Conservation (phyloP, 2,113 vertebrate species). For the Mola mola region DNA sequence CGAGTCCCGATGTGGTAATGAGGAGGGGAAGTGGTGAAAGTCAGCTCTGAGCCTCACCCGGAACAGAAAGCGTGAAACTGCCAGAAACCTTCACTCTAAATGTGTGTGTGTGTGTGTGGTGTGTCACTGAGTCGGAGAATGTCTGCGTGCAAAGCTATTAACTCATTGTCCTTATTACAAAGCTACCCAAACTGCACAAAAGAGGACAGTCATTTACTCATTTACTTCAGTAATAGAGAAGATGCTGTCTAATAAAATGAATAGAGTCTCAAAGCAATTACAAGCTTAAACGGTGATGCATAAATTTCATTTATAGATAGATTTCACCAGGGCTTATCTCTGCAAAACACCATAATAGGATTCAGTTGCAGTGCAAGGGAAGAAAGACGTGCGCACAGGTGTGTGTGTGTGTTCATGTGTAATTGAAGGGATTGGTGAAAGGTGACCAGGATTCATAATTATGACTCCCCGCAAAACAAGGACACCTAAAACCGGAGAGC, state of each 20-base stretch:
- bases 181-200: slow-evolving; percentile 38
- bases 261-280: slow-evolving; percentile 62
- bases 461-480: slow-evolving; percentile 33
- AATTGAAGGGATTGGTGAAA: slow-evolving; percentile 49
- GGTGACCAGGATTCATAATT: slow-evolving; percentile 51
- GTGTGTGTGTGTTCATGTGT: slow-evolving; percentile 13
- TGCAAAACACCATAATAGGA: slow-evolving; percentile 63
- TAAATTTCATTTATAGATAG: no score
- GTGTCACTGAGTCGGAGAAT: not conserved
- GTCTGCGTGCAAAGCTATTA: slow-evolving; percentile 13
- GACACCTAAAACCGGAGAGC: slow-evolving; percentile 37
- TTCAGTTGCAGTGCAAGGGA: slow-evolving; percentile 43
- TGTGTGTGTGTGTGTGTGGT: slow-evolving; percentile 5
- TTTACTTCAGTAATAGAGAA: slow-evolving; percentile 14
- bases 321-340: slow-evolving; percentile 67
- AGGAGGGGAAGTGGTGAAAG: slow-evolving; percentile 71
- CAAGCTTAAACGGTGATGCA: slow-evolving; percentile 65
- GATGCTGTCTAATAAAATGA: slow-evolving; percentile 51
- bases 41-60: slow-evolving; percentile 66
- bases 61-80: slow-evolving; percentile 60
- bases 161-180: slow-evolving; percentile 41
- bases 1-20: slow-evolving; percentile 66
- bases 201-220: no score
- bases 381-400: slow-evolving; percentile 14
- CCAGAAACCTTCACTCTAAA: slow-evolving; percentile 22